Percentiles rank a stretch among this genome's conserved stretches.
Conservation (phyloP, 2,113 vertebrate genomes). For the Castor canadensis region DNA sequence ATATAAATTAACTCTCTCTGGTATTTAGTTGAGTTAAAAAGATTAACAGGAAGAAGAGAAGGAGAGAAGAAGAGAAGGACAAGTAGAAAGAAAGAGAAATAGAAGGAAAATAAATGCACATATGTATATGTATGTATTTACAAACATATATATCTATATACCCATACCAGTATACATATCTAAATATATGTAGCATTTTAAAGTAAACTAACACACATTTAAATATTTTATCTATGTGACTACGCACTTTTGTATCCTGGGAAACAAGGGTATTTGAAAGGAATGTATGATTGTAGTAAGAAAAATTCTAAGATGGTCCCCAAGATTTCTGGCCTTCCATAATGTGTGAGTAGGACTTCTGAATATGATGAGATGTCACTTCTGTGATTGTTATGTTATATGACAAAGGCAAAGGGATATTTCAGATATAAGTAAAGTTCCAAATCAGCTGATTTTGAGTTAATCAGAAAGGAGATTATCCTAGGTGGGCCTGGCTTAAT, state of each 20-base stretch:
- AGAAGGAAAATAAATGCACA: neutral
- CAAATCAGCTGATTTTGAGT: neutral
- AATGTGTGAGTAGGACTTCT: neutral
- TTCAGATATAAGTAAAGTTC: neutral
- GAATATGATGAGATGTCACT: neutral
- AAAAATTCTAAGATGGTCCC: neutral
- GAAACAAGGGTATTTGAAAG: neutral
- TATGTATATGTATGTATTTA: neutral
- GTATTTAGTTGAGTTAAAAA: neutral
- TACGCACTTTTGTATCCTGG: neutral
- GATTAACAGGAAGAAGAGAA: neutral
- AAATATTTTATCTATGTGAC: neutral
- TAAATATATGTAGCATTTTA: neutral
- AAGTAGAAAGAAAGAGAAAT: neutral
- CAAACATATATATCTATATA: accelerated
- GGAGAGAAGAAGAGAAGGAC: neutral
- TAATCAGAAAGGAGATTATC: neutral
- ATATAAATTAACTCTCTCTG: neutral
- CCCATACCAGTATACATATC: neutral
- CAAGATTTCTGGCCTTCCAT: neutral
- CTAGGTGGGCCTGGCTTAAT: neutral
- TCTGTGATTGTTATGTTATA: neutral
- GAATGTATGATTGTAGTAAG: neutral
- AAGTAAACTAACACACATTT: neutral
- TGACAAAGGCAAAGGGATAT: neutral